Base-by-base conservation (phyloP, 2,797 vertebrate genomes). In the Ctenochaetus hawaiiensis region DNA sequence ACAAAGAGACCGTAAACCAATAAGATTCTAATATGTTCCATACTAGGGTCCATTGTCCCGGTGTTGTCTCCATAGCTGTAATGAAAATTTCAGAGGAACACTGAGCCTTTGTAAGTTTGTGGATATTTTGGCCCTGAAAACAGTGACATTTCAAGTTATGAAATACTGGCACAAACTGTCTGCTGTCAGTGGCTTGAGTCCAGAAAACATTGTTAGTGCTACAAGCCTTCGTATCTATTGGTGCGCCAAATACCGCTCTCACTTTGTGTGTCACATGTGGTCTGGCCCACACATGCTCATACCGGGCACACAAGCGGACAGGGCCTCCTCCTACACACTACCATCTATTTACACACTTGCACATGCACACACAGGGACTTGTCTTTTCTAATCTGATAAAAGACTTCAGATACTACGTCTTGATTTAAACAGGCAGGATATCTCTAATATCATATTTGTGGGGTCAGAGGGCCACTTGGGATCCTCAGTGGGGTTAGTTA, bases 251-350 rank as follows among this genome's bases (percentile, higher is more conserved):
- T 84, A 69, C 63, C 23, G 48, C 78, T 90, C 89, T 87, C 81
- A 81, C 85, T 91, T 86, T 89, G 81, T 81, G 84, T 72, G 63
- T 87, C 86, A 89, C 87, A 91, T 90, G 86, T 82, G 85, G 89
- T 86, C 80, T 86, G 89, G 91, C 87, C 91, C 88, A 93, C 90
- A 91, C 91, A 82, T 52, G 72, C 87, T 86, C 77, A 84, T 82
- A 78, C 51, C 82, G 80, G 84, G 80, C 82, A 69, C 81, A 75
- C 75, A 68, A 58, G 78, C 60, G 58, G 70, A 84, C 88, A 77
- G 80, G 83, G 76, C 85, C 81, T 82, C 86, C 88, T 84, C 90
- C 89, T 70, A 89, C 91, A 78, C 82, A 65, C 60, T 67, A 44
- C 62, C 72, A 45, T 74, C 82, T 83, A 84, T 84, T 83, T 85